Evolutionary conservation across 2,113 vertebrate genomes (phyloP).

Genomic region (Acrocephalus arundinaceus): DNA sequence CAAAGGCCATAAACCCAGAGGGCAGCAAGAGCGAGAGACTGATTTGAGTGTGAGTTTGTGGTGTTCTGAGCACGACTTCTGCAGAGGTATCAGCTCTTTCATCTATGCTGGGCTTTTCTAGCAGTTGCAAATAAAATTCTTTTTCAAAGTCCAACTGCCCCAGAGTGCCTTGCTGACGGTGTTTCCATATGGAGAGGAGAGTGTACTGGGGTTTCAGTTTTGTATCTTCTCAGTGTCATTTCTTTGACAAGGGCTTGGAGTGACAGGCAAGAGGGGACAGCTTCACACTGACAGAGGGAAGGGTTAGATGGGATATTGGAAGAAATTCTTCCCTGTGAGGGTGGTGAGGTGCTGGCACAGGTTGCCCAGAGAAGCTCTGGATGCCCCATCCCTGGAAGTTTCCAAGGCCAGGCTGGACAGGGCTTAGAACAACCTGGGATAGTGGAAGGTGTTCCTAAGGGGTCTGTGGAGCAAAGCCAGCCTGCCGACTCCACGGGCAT

Average conservation of each 20-base stretch:
- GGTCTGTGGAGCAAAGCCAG: neutral
- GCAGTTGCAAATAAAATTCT: neutral
- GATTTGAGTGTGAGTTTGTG: accelerated
- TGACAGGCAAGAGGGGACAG: neutral
- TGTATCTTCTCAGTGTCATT: neutral
- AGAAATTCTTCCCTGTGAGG: neutral
- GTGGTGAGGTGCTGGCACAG: neutral
- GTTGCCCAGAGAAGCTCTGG: neutral
- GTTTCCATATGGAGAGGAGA: neutral
- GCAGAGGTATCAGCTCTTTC: neutral
- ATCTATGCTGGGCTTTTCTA: neutral
- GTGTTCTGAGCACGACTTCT: accelerated
- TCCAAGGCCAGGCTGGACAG: neutral
- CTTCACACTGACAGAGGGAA: neutral
- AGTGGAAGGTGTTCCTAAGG: neutral
- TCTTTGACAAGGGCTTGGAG: neutral
- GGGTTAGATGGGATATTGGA: neutral
- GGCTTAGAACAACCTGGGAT: neutral
- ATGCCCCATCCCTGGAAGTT: neutral
- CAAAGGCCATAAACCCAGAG: too few species aligned
- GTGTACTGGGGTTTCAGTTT: neutral
- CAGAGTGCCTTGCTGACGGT: accelerated
- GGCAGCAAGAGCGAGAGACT: neutral
- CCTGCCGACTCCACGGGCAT: neutral
- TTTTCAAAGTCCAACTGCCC: neutral